Evolutionary conservation across 1,140 invertebrate genomes (phyloP), one percentile per base, ranked within the genome.

Genomic region (Whitmania pigra): DNA sequence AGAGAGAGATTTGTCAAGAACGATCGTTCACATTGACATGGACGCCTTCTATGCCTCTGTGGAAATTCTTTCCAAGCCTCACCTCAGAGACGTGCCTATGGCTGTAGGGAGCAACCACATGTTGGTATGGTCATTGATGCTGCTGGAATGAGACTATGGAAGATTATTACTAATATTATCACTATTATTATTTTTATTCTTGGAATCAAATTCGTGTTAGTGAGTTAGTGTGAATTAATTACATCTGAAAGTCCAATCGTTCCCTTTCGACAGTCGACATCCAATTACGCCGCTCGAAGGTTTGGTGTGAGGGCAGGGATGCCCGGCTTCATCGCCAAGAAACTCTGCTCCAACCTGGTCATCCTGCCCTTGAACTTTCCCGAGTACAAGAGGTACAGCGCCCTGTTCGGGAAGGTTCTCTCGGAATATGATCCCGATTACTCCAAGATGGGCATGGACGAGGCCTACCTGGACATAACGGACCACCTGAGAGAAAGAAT

Each of bases 311-410:
- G 88, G 69, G 87, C 88, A 60, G 88, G 83, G 17, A 88, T 89
- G 88, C 87, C 88, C n/a, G 88, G 88, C 6, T 89, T 88, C 76
- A 88, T 89, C 75, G 88, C 80, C 0, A 84, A 82, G 68, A 87
- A 88, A 77, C 79, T 89, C 6, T 89, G 88, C 77, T 87, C 88
- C 4, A 75, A 86, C 49, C 78, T 89, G 5, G 78, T 84, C 0
- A 84, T 89, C 72, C 84, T 89, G 17, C 82, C 83, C 0, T 74
- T 77, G 5, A 84, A 88, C 77, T 87, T 85, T 76, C 74, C 81
- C 11, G 87, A 87, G 77, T 89, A 89, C 75, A 77, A 75, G 1
- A 75, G 77, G 60, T 84, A 84, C 2, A 87, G 86, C 76, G 75
- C 80, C 22, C 60, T 68, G 53, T 68, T 78, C 25, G 74, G 78